A percentile compares a stretch with the other conserved stretches of the same genome.
Conservation (phyloP, 1,140 invertebrate species). For the Platorchestia sp. region DNA sequence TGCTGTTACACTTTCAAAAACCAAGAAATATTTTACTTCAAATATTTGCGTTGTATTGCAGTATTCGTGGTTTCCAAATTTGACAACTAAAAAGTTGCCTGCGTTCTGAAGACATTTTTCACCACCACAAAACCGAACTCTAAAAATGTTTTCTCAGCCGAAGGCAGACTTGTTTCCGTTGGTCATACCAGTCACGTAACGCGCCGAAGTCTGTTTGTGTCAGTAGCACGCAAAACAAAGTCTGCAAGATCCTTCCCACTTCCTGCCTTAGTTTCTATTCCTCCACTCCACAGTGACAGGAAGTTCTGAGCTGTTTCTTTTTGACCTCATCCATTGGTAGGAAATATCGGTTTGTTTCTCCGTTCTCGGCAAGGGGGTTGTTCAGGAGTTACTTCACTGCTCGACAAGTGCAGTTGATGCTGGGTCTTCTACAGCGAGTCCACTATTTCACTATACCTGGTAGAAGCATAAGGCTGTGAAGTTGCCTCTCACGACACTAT, state of each 20-base stretch:
- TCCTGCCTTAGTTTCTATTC: not conserved
- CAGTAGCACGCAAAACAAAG: not conserved
- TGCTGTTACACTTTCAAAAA: too few relatives aligned
- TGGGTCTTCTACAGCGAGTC: too few relatives aligned
- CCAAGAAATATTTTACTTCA: too few relatives aligned
- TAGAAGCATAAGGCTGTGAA: not conserved
- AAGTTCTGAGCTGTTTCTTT: not conserved
- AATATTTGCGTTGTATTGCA: too few relatives aligned
- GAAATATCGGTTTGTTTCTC: not conserved
- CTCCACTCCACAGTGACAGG: not conserved
- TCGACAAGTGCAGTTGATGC: not conserved
- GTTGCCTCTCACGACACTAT: not conserved
- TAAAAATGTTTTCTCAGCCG: too few relatives aligned
- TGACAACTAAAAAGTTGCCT: too few relatives aligned
- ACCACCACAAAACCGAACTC: too few relatives aligned
- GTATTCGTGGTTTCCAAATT: too few relatives aligned
- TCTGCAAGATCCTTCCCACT: not conserved
- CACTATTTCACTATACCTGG: too few relatives aligned
- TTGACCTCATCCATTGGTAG: not conserved
- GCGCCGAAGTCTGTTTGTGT: not conserved
- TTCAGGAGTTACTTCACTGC: not conserved
- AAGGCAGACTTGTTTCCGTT: not conserved
- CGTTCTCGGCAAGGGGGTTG: not conserved
- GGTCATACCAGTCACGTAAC: not conserved
- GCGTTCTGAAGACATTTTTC: too few relatives aligned